phyloP scores from a whole-genome alignment of 2,797 vertebrate genomes.

The Uromys caudimaculatus region DNA sequence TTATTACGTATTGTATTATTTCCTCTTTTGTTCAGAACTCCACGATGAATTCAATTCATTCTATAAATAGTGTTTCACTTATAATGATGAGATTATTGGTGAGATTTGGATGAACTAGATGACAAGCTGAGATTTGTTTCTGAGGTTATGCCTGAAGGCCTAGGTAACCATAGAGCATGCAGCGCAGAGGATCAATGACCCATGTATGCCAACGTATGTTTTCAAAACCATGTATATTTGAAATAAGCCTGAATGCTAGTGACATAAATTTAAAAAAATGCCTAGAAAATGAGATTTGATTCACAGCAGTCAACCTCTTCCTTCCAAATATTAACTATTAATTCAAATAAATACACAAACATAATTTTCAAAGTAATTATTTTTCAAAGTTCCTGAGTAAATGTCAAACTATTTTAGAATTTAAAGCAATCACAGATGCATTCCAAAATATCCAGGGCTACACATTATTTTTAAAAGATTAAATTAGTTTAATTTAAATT shows the following conservation, averaged over 20 bases:
- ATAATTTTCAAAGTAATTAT: slow-evolving; percentile 22
- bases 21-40: background rate
- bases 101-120: background rate
- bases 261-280: background rate
- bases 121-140: background rate
- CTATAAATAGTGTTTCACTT: background rate
- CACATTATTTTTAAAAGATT: background rate
- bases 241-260: background rate
- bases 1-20: background rate
- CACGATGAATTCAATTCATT: background rate
- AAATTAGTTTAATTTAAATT: slow-evolving; percentile 49
- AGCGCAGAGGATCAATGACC: background rate
- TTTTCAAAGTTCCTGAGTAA: slow-evolving; percentile 30
- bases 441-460: background rate
- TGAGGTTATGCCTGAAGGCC: background rate
- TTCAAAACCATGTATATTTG: background rate
- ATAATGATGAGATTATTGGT: background rate
- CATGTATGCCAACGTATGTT: background rate
- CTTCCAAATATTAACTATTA: background rate
- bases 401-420: slow-evolving; percentile 50
- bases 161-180: background rate
- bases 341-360: background rate
- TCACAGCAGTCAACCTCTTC: background rate
- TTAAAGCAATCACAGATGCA: background rate
- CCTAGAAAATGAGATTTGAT: background rate